Evolutionary conservation across 1,140 invertebrate genomes (phyloP).

Genomic region (Drepana arcuata): DNA sequence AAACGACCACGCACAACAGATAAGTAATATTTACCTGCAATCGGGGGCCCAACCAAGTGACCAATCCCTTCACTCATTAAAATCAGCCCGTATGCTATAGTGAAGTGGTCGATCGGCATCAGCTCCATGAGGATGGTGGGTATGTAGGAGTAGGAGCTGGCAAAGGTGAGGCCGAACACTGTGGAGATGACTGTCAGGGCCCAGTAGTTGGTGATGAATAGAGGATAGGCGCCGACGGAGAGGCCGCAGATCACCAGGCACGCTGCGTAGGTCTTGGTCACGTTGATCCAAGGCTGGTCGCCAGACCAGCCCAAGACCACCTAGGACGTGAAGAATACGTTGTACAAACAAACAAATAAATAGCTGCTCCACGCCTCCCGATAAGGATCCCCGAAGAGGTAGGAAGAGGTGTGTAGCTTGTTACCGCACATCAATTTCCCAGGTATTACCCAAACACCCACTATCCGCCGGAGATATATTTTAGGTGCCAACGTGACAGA

Average conservation of each 20-base stretch:
- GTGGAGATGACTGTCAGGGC: constrained; percentile 72
- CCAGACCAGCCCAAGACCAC: constrained; percentile 89
- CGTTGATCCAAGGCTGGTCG: constrained; percentile 88
- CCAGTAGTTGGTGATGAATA: constrained; percentile 73
- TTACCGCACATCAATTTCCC: too few relatives aligned
- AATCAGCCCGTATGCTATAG: constrained; percentile 90
- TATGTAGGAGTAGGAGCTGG: constrained; percentile 88
- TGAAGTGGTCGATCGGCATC: constrained; percentile 77
- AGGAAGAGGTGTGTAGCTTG: too few relatives aligned
- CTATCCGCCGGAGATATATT: too few relatives aligned
- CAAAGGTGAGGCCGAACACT: constrained; percentile 87
- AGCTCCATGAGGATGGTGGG: constrained; percentile 84
- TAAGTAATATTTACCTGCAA: constrained; percentile 78
- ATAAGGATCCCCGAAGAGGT: too few relatives aligned
- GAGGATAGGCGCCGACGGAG: constrained; percentile 79
- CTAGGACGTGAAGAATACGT: too few relatives aligned
- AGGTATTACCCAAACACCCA: too few relatives aligned
- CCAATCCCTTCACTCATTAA: constrained; percentile 87
- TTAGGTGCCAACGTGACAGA: too few relatives aligned
- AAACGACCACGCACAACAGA: too few relatives aligned
- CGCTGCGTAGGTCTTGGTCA: constrained; percentile 83
- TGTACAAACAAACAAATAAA: too few relatives aligned
- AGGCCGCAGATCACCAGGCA: constrained; percentile 84
- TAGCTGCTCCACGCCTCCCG: too few relatives aligned
- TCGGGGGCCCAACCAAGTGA: constrained; percentile 74